These are phyloP conservation scores for Salvelinus sp. DNA, from an alignment of 2,113 vertebrate genomes.

Conservation along the genomic window DNA sequence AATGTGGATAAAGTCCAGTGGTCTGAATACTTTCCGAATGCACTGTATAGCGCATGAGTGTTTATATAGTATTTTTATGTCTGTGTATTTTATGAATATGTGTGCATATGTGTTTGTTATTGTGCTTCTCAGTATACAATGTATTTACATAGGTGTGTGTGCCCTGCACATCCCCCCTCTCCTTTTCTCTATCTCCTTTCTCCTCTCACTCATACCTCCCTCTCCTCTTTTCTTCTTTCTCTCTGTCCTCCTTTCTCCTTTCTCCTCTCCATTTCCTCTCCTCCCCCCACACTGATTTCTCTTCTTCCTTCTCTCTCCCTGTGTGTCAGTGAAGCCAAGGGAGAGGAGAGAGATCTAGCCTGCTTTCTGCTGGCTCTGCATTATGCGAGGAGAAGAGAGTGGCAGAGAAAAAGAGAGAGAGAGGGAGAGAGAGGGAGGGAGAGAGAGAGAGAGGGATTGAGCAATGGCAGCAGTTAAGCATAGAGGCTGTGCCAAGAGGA, in stretches of 20 bases:
- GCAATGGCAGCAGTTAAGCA: constrained; percentile 72
- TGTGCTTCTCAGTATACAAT: constrained; percentile 29
- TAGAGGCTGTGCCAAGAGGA: constrained; percentile 70
- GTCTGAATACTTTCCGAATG: too few species aligned
- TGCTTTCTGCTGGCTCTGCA: constrained; percentile 77
- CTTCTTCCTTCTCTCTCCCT: constrained; percentile 53
- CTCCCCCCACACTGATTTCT: constrained; percentile 60
- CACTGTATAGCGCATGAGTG: too few species aligned
- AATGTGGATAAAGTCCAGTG: too few species aligned
- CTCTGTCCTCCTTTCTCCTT: constrained; percentile 16
- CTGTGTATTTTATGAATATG: too few species aligned
- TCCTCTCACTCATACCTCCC: constrained; percentile 29
- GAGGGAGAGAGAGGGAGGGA: constrained; percentile 8
- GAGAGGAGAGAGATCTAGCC: constrained; percentile 46
- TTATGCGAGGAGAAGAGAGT: constrained; percentile 59
- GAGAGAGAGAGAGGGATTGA: constrained; percentile 59
- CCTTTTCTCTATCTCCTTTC: constrained; percentile 45
- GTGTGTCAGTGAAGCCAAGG: constrained; percentile 65
- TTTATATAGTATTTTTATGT: too few species aligned
- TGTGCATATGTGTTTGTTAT: background rate
- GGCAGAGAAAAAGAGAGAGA: constrained; percentile 30
- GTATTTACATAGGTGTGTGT: background rate
- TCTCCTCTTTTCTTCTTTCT: constrained; percentile 49
- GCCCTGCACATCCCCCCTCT: constrained; percentile 27
- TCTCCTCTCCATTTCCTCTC: constrained; percentile 32